phyloP scores from a whole-genome alignment of 2,113 vertebrate species.

The Polypterus bichir region DNA sequence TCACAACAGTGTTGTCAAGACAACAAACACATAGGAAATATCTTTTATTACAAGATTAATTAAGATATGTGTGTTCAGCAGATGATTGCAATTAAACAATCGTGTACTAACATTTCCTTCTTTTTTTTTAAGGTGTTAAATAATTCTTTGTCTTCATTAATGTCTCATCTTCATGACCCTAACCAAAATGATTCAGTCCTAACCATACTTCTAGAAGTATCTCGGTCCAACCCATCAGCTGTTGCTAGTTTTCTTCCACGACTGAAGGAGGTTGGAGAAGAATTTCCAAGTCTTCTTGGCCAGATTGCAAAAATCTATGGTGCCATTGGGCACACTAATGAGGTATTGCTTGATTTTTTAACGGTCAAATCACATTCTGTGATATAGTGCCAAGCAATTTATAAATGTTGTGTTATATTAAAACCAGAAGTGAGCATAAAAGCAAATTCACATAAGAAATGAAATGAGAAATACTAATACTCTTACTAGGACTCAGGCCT shows the following conservation, averaged over 20 bases:
- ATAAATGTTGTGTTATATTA: not conserved
- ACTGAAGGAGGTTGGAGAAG: conserved; percentile 58
- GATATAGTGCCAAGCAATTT: no score
- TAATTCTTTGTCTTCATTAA: conserved; percentile 59
- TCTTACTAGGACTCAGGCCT: no score
- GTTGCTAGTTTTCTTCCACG: conserved; percentile 54
- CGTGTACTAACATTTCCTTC: conserved; percentile 3
- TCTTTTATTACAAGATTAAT: no score
- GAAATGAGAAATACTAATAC: no score
- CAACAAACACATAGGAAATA: not conserved
- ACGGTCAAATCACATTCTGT: no score
- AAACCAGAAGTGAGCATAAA: no score
- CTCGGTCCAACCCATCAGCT: conserved; percentile 60
- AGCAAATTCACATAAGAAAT: no score
- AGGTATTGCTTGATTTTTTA: conserved; percentile 42
- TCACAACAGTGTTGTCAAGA: not conserved
- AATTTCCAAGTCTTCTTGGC: conserved; percentile 58
- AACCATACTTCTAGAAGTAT: conserved; percentile 61
- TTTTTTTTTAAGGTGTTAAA: conserved; percentile 54
- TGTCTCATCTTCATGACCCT: conserved; percentile 52
- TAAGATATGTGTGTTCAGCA: no score
- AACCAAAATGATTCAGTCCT: conserved; percentile 57
- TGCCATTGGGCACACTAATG: conserved; percentile 66
- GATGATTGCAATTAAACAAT: no score
- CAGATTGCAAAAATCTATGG: conserved; percentile 76